Base-by-base conservation (phyloP, 2,797 vertebrate genomes). In the Onychomys arenicola region DNA sequence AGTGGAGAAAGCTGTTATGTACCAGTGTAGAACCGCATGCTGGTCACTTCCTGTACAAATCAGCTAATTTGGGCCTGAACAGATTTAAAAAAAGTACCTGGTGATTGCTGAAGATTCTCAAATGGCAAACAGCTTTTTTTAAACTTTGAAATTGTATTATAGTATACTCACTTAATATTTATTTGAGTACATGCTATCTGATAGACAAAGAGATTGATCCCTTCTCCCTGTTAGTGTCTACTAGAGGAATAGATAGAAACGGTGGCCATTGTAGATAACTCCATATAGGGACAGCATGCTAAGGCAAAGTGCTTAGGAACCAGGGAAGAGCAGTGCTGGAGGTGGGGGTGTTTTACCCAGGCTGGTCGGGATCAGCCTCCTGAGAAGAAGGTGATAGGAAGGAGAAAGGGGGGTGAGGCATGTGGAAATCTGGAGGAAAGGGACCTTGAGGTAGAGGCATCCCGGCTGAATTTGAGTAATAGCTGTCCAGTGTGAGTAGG, bases 81-180 rank as follows among this genome's bases (percentile, higher is more conserved):
- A 83, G 95, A 13, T 52, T 52, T 49, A 29, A 29, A 8, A 17
- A 82, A 90, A 88, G 17, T 90, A 80, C 14, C 34, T 92, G 29
- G 34, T 90, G 75, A 75, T 78, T 73, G 59, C 49, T 65, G 29
- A 69, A 6, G 81, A 55, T 87, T 37, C 93, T 90, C 89, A 65
- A 55, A 34, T 91, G 52, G 27, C 73, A 96, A 49, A 85, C 46
- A 85, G 11, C 89, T 95, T 13, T 83, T 94, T 95, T 93, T 89
- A 75, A 82, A 73, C 34, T 52, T 89, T 92, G 81, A 37, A 78
- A 69, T 89, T 80, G 13, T 89, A 65, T 40, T 65, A 0, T 52
- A 75, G 6, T 21, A 32, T 49, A 73, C 21, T 89, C 57, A 83
- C 89, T 93, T 34, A 90, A 5, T n/a, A 93, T 7, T 3, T 90